These are phyloP conservation scores for Kryptolebias ocellatus DNA, from an alignment of 2,797 vertebrate species.

Conservation along the genomic window DNA sequence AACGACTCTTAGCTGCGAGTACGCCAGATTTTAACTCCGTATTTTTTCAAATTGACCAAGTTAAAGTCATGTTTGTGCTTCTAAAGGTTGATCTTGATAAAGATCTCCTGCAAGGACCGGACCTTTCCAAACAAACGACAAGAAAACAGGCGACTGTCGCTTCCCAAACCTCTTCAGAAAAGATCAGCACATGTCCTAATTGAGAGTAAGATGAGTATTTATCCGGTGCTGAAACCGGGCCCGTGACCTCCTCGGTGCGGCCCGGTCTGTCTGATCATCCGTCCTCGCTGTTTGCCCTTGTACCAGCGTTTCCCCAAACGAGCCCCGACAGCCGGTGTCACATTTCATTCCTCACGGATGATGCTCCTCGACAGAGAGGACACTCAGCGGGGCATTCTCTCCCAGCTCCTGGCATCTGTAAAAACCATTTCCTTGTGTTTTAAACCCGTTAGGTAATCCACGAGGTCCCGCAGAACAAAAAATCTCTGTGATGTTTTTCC, in stretches of 20 bases:
- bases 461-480: constrained; percentile 19
- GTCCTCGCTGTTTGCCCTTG: constrained; percentile 28
- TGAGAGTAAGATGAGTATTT: constrained; percentile 18
- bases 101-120: too few species aligned
- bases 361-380: constrained; percentile 66
- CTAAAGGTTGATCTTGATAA: too few species aligned
- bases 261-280: constrained; percentile 15
- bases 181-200: not conserved
- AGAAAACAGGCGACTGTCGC: too few species aligned
- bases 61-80: too few species aligned
- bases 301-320: constrained; percentile 55
- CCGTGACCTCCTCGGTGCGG: constrained; percentile 9
- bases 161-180: not conserved
- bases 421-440: constrained; percentile 25
- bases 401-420: constrained; percentile 46
- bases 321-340: constrained; percentile 68
- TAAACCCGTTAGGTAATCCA: constrained; percentile 30
- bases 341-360: constrained; percentile 72
- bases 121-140: too few species aligned
- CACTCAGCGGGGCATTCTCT: constrained; percentile 51
- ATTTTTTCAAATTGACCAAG: too few species aligned
- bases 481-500: constrained; percentile 1
- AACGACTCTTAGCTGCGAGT: too few species aligned
- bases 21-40: too few species aligned
- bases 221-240: not conserved